Evolutionary conservation across 2,797 vertebrate genomes (phyloP), one percentile per base, ranked within the genome.

Genomic region (Gila robusta): DNA sequence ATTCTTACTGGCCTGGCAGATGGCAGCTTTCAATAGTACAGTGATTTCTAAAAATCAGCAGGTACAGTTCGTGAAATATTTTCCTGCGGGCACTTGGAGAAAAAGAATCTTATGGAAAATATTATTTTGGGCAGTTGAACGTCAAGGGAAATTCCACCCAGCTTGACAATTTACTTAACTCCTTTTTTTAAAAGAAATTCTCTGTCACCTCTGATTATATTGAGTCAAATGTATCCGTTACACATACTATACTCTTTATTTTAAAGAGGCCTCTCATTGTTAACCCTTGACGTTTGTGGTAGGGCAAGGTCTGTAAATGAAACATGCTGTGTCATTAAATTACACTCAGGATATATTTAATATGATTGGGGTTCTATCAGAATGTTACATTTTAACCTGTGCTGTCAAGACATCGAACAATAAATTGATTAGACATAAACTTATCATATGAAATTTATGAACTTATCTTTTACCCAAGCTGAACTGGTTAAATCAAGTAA

Each of bases 171-270:
- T 95, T 93, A 94, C 92, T 95, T 94, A 93, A 95, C 94, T 95
- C 92, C 47, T 89, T 87, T 89, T 91, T 92, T 93, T 90, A 91
- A 21, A 90, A 76, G 90, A 88, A 94, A 93, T 93, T 92, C 91
- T 94, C 93, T 94, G 95, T 95, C 94, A 95, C 93, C 93, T 95
- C 92, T 94, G 93, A 95, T 95, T 95, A 95, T 91, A 95, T 92
- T 94, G 92, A 95, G 91, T 87, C 78, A 90, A 89, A 89, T 59
- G 90, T 93, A 94, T 95, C 92, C 91, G 92, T 94, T 94, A 93
- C 94, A 95, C 91, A 92, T 92, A 91, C 90, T 84, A 79, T 59
- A 52, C 83, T 64, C 76, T 70, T 77, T 81, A 69, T 81, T 91
- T 91, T 91, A 93, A 91, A 91, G 92, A 91, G 89, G 86, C 56